Percentiles rank a stretch among this genome's conserved stretches.
phyloP scores from a whole-genome alignment of 2,888 invertebrate genomes.

The Mythimna ferrago region DNA sequence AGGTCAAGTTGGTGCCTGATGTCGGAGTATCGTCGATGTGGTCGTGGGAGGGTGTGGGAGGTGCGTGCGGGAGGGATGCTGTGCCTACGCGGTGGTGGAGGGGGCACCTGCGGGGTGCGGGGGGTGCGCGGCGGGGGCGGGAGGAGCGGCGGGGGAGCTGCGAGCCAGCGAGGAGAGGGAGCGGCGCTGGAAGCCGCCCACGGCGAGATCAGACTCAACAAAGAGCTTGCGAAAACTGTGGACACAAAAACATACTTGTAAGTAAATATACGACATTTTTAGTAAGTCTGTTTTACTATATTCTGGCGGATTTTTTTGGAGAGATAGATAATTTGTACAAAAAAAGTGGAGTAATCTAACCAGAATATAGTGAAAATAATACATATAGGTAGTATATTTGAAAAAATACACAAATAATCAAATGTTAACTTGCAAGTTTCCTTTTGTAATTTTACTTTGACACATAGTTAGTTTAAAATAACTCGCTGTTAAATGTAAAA shows the following conservation, averaged over 20 bases:
- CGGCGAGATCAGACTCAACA: constrained; percentile 94
- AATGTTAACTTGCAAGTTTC: too few species aligned
- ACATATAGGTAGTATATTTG: neutral
- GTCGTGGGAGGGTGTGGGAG: constrained; percentile 64
- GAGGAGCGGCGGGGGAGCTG: constrained; percentile 87
- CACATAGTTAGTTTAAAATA: too few species aligned
- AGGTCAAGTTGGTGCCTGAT: constrained; percentile 77
- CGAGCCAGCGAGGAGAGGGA: constrained; percentile 93
- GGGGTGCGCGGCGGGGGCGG: constrained; percentile 76
- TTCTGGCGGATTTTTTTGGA: too few species aligned
- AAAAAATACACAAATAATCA: neutral
- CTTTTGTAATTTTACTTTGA: too few species aligned
- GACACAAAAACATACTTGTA: constrained; percentile 31
- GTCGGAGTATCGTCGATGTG: constrained; percentile 68
- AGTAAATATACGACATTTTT: neutral
- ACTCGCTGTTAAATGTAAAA: too few species aligned
- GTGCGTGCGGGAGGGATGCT: constrained; percentile 71
- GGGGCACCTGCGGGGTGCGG: constrained; percentile 89
- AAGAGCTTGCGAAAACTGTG: constrained; percentile 97
- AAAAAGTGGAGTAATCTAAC: neutral
- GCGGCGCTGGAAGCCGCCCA: constrained; percentile 95
- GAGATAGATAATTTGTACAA: neutral
- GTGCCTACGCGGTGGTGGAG: constrained; percentile 86
- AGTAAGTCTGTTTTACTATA: neutral
- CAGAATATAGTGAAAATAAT: neutral